A percentile compares a stretch with the other conserved stretches of the same genome.
phyloP scores from a whole-genome alignment of 2,113 vertebrate species.

The Eurystomus gularis region DNA sequence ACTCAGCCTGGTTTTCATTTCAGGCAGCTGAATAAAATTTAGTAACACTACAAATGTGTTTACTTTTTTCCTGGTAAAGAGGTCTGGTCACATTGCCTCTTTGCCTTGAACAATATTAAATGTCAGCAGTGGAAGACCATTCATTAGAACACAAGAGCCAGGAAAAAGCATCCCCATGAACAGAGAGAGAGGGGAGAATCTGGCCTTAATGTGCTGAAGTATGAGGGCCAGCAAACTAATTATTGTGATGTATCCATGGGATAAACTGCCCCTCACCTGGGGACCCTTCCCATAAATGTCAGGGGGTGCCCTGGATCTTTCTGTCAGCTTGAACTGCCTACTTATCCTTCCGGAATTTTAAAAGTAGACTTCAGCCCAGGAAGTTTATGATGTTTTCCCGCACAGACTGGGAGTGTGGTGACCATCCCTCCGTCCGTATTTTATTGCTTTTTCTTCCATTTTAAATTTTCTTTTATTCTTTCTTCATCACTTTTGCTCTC shows the following conservation, averaged over 20 bases:
- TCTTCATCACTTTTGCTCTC: neutral
- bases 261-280: neutral
- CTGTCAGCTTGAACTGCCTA: neutral
- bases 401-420: neutral
- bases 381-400: constrained; percentile 1
- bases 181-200: neutral
- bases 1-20: constrained; percentile 40
- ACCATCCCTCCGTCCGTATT: neutral
- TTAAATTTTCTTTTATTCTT: neutral
- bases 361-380: neutral
- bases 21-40: constrained; percentile 25
- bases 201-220: neutral
- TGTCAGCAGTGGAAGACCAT: neutral
- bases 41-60: constrained; percentile 14
- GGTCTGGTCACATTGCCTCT: neutral
- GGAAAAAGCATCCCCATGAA: neutral
- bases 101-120: constrained; percentile 8
- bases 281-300: neutral
- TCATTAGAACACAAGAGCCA: neutral
- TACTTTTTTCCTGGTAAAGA: constrained; percentile 28
- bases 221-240: neutral
- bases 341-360: neutral
- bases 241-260: neutral
- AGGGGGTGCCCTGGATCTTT: neutral
- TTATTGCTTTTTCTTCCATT: neutral